Conservation (phyloP, 92 coral and sea anemone genomes). For the Epizoanthus illoricatus region DNA sequence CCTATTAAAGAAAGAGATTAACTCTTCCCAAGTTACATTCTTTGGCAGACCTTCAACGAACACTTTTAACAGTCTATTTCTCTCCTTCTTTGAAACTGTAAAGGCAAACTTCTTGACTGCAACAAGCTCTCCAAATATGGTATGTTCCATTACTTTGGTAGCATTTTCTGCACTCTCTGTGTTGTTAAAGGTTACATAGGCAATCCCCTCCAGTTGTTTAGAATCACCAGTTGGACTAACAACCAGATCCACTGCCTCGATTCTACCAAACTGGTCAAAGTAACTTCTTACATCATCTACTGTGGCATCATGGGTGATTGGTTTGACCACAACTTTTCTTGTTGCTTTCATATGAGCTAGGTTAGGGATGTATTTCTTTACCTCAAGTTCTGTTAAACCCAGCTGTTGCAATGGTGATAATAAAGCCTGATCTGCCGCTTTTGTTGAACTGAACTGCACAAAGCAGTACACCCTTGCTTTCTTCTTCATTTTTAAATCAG, state of each 20-base stretch:
- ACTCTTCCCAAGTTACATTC: slow-evolving; percentile 16
- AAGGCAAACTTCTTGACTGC: slow-evolving; percentile 34
- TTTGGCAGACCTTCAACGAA: slow-evolving; percentile 30
- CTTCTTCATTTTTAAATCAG: background rate
- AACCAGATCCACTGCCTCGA: slow-evolving; percentile 22
- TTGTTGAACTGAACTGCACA: slow-evolving; percentile 10
- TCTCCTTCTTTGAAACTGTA: slow-evolving; percentile 9
- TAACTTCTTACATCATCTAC: slow-evolving; percentile 18
- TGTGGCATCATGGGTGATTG: slow-evolving; percentile 4
- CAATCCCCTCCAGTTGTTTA: slow-evolving; percentile 3
- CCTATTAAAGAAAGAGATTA: slow-evolving; percentile 5
- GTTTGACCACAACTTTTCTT: slow-evolving; percentile 19
- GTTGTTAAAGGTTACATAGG: slow-evolving; percentile 14
- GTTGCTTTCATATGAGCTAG: slow-evolving; percentile 27
- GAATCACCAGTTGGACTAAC: background rate
- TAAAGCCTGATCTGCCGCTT: slow-evolving; percentile 9
- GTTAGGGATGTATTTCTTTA: slow-evolving; percentile 24
- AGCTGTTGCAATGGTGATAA: background rate
- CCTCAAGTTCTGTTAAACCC: slow-evolving; percentile 9
- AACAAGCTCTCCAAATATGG: slow-evolving; percentile 32
- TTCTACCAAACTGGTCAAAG: slow-evolving; percentile 23
- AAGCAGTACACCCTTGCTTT: slow-evolving; percentile 5
- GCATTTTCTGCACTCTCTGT: slow-evolving; percentile 6
- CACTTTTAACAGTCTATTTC: slow-evolving; percentile 15
- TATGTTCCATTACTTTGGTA: slow-evolving; percentile 15